A percentile compares a stretch with the other conserved stretches of the same genome.
These are phyloP conservation scores for Campodea augens DNA, from an alignment of 1,140 invertebrate genomes.

Conservation along the genomic window DNA sequence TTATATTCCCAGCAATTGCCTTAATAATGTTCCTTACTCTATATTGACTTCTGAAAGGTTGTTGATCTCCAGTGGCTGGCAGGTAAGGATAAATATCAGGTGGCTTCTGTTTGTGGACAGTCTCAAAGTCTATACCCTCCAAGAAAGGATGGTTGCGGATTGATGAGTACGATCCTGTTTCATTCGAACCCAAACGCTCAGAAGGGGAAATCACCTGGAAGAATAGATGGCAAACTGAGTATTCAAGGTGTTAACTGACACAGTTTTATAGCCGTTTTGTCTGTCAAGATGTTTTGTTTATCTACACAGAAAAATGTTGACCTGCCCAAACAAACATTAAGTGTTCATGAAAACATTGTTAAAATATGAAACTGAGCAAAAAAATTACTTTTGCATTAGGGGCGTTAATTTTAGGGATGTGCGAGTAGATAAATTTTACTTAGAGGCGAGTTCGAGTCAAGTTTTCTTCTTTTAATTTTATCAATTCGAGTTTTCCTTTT, in stretches of 20 bases:
- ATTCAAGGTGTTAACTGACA: background rate
- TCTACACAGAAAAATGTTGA: background rate
- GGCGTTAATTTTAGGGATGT: too few relatives aligned
- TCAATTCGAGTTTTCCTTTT: too few relatives aligned
- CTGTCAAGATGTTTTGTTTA: background rate
- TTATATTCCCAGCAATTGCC: too few relatives aligned
- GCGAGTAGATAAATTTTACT: too few relatives aligned
- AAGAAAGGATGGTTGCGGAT: conserved; percentile 77
- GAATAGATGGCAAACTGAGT: conserved; percentile 11
- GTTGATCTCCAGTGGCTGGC: conserved; percentile 50
- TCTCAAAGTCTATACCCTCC: conserved; percentile 60
- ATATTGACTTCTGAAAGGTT: conserved; percentile 36
- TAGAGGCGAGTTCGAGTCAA: too few relatives aligned
- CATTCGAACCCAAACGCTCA: conserved; percentile 63
- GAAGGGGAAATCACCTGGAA: conserved; percentile 45
- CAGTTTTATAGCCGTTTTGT: background rate
- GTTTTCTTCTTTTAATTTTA: too few relatives aligned
- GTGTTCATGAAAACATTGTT: conserved; percentile 4
- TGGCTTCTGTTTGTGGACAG: conserved; percentile 51
- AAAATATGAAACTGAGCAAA: conserved; percentile 3
- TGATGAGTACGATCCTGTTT: conserved; percentile 52
- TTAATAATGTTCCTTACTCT: conserved; percentile 14
- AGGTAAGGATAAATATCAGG: conserved; percentile 69
- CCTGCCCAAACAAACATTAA: background rate
- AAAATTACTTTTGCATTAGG: background rate